Base-by-base conservation (phyloP, 2,888 invertebrate genomes). In the Cepaea hortensis region DNA sequence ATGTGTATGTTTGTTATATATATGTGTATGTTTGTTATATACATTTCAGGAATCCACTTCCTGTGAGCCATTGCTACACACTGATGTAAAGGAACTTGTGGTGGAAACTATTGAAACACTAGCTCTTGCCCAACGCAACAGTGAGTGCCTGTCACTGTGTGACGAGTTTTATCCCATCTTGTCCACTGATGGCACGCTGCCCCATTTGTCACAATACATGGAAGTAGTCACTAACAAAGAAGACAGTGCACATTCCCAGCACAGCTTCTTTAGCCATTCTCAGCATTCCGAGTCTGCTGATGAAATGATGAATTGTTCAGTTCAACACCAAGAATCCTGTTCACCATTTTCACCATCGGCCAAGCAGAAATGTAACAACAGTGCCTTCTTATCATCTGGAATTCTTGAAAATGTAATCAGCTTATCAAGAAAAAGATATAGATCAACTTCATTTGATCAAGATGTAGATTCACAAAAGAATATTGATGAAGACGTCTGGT, bases 81-180 rank as follows among this genome's bases (percentile, higher is more conserved):
- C 70, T 73, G 79, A 85, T 72, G 18, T 85, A 11, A 73, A 11
- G 15, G 82, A 81, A 70, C 18, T 86, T 35, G 48, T 86, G 1
- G 83, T 83, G n/a, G 86, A 87, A 61, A 82, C 88, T 35, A 79
- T 86, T 11, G 82, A 88, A 72, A 48, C 62, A n/a, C n/a, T 88
- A 55, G 72, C 80, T 5, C 48, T 80, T 18, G 82, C 65, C 18
- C 62, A 75, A 46, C 65, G 85, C 7, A 35, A 86, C 68, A 3
- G 48, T n/a, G 84, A 85, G 35, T 88, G 88, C 20, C 62, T 87
- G 6, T 11, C 6, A 0, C 84, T 88, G 6, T 88, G 85, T 73
- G 85, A 87, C 55, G 80, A 81, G 18, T 77, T 81, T 79, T 76
- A 81, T 50, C 68, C 72, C 3, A 68, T 81, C 35, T 35, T 84